phyloP scores from a whole-genome alignment of 2,888 invertebrate species.

The Morpho deidamia region DNA sequence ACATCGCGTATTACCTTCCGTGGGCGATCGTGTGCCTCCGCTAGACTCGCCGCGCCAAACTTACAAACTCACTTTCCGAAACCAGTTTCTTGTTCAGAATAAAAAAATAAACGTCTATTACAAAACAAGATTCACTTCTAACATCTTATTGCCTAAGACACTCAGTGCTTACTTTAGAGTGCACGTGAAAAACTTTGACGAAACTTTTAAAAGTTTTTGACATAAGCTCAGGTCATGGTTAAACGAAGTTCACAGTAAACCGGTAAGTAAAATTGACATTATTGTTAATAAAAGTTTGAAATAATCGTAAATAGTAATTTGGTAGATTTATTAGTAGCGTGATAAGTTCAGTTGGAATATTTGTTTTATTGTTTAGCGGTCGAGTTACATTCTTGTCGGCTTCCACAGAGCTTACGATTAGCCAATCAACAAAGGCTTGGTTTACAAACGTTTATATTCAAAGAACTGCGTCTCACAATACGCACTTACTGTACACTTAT shows the following conservation, averaged over 20 bases:
- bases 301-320: slow-evolving; percentile 14
- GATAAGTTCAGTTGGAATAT: slow-evolving; percentile 4
- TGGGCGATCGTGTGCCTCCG: slow-evolving; percentile 45
- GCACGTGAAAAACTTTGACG: slow-evolving; percentile 37
- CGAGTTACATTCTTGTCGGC: slow-evolving; percentile 30
- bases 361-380: slow-evolving; percentile 15
- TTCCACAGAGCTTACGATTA: slow-evolving; percentile 26
- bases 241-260: slow-evolving; percentile 64
- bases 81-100: slow-evolving; percentile 42
- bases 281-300: slow-evolving; percentile 45
- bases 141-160: slow-evolving; percentile 15
- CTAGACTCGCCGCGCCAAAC: slow-evolving; percentile 46
- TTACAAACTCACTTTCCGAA: slow-evolving; percentile 63
- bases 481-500: slow-evolving; percentile 45
- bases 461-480: slow-evolving; percentile 43
- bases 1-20: slow-evolving; percentile 55
- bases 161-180: slow-evolving; percentile 38
- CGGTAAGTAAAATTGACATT: slow-evolving; percentile 67
- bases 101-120: slow-evolving; percentile 40
- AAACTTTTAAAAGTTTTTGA: slow-evolving; percentile 63
- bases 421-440: slow-evolving; percentile 40
- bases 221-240: slow-evolving; percentile 56
- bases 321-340: slow-evolving; percentile 6
- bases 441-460: slow-evolving; percentile 50
- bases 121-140: slow-evolving; percentile 39